Percentiles rank a stretch among this genome's conserved stretches.
These are phyloP conservation scores for Onthophagus sagittarius DNA, from an alignment of 2,888 invertebrate genomes.

Conservation along the genomic window DNA sequence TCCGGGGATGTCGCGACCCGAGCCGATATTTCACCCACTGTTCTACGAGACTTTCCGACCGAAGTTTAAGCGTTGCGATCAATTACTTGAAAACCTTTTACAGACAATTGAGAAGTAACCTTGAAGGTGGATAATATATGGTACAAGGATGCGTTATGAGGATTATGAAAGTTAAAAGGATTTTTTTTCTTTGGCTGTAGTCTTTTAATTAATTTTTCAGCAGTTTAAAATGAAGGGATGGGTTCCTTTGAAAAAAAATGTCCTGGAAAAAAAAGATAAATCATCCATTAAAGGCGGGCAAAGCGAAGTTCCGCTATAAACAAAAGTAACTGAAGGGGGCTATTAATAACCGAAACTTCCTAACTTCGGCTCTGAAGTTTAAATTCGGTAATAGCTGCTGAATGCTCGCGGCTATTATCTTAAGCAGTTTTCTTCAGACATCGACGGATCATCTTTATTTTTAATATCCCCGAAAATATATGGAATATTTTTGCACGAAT, in stretches of 20 bases:
- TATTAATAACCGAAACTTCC: background rate
- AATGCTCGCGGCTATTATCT: conserved; percentile 4
- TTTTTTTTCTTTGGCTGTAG: background rate
- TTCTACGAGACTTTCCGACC: background rate
- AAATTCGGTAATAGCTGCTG: background rate
- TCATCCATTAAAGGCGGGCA: background rate
- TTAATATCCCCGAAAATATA: conserved; percentile 22
- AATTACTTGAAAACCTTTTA: background rate
- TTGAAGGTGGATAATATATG: background rate
- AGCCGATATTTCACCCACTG: background rate
- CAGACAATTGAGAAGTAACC: background rate
- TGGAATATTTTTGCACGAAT: background rate
- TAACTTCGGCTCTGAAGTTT: background rate
- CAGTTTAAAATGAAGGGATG: background rate
- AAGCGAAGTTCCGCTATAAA: background rate
- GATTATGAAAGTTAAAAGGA: background rate
- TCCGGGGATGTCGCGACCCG: background rate
- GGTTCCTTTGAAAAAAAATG: background rate
- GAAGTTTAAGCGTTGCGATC: background rate
- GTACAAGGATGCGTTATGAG: too few relatives aligned
- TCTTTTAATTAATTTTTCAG: background rate
- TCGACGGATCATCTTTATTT: conserved; percentile 9
- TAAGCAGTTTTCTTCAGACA: background rate
- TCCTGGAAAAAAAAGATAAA: background rate
- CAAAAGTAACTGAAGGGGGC: background rate